These are phyloP conservation scores for Dasypus novemcinctus DNA, from an alignment of 2,113 vertebrate genomes.

Conservation along the genomic window DNA sequence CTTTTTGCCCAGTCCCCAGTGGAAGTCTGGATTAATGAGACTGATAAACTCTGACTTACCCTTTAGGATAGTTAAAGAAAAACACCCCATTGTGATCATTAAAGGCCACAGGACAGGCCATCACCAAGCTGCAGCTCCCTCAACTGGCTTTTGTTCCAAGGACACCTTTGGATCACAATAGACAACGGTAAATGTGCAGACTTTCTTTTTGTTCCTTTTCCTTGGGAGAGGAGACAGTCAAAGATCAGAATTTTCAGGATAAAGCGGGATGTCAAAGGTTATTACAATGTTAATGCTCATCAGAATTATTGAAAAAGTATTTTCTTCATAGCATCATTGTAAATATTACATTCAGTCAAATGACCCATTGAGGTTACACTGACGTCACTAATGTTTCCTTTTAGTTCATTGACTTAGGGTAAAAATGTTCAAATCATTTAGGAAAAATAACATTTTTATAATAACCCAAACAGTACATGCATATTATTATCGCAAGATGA, in stretches of 20 bases:
- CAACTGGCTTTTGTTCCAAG: neutral
- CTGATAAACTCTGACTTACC: conserved; percentile 52
- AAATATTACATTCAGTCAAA: neutral
- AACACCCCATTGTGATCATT: neutral
- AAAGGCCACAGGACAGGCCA: neutral
- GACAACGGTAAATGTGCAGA: neutral
- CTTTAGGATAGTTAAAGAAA: conserved; percentile 35
- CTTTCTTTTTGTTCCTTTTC: neutral
- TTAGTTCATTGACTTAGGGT: neutral
- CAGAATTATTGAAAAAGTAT: neutral
- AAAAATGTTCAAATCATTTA: neutral
- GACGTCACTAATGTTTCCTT: neutral
- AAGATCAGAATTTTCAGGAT: conserved; percentile 15
- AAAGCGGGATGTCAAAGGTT: neutral
- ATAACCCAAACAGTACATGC: neutral
- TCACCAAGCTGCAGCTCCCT: neutral
- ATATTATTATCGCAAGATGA: neutral
- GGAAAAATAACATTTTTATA: neutral
- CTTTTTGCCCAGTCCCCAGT: neutral
- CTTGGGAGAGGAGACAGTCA: neutral
- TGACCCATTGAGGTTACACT: neutral
- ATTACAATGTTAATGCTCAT: neutral
- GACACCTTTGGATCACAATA: neutral
- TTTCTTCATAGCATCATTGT: neutral
- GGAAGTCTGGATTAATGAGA: conserved; percentile 58